These are phyloP conservation scores for Rhabdornis inornatus DNA, from an alignment of 2,113 vertebrate species.

Conservation along the genomic window DNA sequence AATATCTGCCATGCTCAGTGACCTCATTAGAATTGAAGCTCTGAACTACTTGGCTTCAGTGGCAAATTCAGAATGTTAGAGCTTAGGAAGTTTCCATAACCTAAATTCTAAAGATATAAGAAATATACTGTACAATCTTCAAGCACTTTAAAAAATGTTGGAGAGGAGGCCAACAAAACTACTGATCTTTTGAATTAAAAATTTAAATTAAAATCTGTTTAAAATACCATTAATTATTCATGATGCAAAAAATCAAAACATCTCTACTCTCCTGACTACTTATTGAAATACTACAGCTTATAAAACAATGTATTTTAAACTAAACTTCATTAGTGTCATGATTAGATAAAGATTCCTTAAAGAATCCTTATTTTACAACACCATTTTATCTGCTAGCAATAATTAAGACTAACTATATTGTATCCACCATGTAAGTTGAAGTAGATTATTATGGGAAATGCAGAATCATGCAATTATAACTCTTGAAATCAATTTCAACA, in stretches of 20 bases:
- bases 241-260: not conserved
- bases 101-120: not conserved
- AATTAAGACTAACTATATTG: not conserved
- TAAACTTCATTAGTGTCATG: not conserved
- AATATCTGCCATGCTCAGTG: constrained; percentile 34
- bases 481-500: not conserved
- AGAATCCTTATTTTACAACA: not conserved
- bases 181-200: not conserved
- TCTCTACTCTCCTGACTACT: not conserved
- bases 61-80: not conserved
- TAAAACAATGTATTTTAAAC: not conserved
- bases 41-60: constrained; percentile 34
- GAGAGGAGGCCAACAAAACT: not conserved
- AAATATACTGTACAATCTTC: not conserved
- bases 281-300: not conserved
- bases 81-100: constrained; percentile 34
- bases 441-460: not conserved
- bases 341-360: not conserved
- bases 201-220: not conserved
- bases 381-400: not conserved
- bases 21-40: constrained; percentile 39
- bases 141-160: not conserved
- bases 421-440: not conserved
- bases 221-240: not conserved
- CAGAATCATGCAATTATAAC: not conserved